Percentiles rank a stretch among this genome's conserved stretches.
Evolutionary conservation across 2,113 vertebrate species (phyloP).

Genomic region (Oreochromis tanganicae): DNA sequence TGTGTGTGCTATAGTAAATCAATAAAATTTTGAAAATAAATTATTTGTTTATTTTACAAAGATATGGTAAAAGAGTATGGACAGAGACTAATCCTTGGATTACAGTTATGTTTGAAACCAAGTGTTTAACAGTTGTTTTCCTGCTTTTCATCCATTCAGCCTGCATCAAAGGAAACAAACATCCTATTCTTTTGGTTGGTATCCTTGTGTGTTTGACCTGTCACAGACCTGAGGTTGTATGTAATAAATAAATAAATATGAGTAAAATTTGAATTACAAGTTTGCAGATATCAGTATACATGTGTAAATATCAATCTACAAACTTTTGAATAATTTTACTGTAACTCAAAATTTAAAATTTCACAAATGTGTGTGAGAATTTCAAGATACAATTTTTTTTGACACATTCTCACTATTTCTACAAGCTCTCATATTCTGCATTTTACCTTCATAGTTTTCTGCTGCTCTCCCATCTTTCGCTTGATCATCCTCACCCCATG

Average conservation of each 20-base stretch:
- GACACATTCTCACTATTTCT: not conserved
- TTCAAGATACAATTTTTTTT: not conserved
- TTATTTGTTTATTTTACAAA: not conserved
- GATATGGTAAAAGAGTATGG: not conserved
- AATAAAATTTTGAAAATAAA: not conserved
- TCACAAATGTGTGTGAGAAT: not conserved
- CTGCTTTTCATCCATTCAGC: not conserved
- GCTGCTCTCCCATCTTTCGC: not conserved
- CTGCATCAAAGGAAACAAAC: not conserved
- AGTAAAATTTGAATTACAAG: not conserved
- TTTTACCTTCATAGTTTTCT: not conserved
- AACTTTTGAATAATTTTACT: not conserved
- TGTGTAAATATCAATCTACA: not conserved
- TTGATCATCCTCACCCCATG: not conserved
- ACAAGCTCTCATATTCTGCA: not conserved
- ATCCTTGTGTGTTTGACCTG: not conserved
- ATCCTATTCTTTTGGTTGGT: not conserved
- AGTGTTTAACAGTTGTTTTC: not conserved
- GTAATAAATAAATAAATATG: not conserved
- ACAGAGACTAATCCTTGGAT: not conserved
- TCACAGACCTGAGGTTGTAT: not conserved
- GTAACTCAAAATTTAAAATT: rapidly evolving
- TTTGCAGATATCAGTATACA: not conserved
- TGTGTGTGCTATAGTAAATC: not conserved
- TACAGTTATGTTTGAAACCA: not conserved